Conservation (phyloP, 2,113 vertebrate genomes). For the Rhinogobius similis region DNA sequence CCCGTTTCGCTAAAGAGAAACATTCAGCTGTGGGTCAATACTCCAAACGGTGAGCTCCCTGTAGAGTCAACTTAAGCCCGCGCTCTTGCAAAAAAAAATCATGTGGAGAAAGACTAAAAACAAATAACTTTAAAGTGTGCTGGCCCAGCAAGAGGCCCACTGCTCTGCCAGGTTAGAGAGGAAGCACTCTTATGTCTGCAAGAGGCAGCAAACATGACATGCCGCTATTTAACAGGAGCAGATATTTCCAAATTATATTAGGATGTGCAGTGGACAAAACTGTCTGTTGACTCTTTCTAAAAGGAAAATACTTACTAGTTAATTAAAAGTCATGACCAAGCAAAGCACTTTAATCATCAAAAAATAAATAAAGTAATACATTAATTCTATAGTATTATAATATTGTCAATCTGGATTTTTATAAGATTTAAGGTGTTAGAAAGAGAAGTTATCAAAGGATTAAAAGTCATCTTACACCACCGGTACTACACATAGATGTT, state of each 20-base stretch:
- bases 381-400: background rate
- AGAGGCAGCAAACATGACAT: constrained; percentile 48
- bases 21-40: constrained; percentile 4
- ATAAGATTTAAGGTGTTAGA: background rate
- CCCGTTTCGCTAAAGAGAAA: constrained; percentile 7
- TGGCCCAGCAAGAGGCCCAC: constrained; percentile 29
- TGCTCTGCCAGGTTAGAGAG: constrained; percentile 48
- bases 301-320: constrained; percentile 37
- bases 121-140: constrained; percentile 74
- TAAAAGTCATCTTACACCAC: background rate
- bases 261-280: constrained; percentile 43
- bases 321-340: constrained; percentile 17
- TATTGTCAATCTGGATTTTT: background rate
- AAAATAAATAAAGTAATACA: no score
- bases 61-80: constrained; percentile 49
- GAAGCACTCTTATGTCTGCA: constrained; percentile 30
- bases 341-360: constrained; percentile 25
- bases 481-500: constrained; percentile 31
- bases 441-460: background rate
- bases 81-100: constrained; percentile 59
- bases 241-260: constrained; percentile 34
- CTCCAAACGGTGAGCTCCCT: constrained; percentile 37
- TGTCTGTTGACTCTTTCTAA: constrained; percentile 44
- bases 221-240: constrained; percentile 57
- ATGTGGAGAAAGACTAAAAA: constrained; percentile 74